phyloP scores from a whole-genome alignment of 92 coral and sea anemone species.

The Phenganax subtilis region DNA sequence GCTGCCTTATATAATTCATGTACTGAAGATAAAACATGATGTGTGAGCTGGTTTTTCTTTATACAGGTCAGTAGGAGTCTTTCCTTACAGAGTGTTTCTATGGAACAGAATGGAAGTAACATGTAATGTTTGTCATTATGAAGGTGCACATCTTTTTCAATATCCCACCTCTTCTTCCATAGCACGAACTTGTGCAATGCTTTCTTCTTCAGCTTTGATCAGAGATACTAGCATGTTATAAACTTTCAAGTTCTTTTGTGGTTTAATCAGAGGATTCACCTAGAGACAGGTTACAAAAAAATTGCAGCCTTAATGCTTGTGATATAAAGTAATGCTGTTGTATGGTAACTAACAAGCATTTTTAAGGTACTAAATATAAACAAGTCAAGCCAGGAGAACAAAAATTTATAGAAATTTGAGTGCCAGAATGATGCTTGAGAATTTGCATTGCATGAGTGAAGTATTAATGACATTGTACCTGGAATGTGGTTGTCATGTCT shows the following conservation, averaged over 20 bases:
- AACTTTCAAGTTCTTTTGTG: slow-evolving; percentile 77
- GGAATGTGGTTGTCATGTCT: slow-evolving; percentile 98
- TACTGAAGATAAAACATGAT: not conserved
- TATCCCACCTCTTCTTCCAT: slow-evolving; percentile 88
- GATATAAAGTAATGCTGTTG: not conserved
- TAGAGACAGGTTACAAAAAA: slow-evolving; percentile 21
- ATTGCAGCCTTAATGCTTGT: not conserved
- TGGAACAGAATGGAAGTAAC: too few species aligned
- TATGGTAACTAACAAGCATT: not conserved
- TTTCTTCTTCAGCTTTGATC: slow-evolving; percentile 86
- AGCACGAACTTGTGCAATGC: slow-evolving; percentile 75
- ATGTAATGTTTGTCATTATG: too few species aligned
- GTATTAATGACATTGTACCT: slow-evolving; percentile 53
- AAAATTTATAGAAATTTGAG: not conserved
- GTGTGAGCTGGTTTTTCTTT: not conserved
- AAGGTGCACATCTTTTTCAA: too few species aligned
- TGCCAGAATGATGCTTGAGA: not conserved
- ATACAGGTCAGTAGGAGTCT: too few species aligned
- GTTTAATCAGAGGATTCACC: slow-evolving; percentile 94
- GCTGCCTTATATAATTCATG: not conserved
- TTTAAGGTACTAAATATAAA: too few species aligned
- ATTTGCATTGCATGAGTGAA: not conserved
- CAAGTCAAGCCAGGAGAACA: too few species aligned
- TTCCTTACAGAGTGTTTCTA: too few species aligned
- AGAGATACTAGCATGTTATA: slow-evolving; percentile 82